Conservation (phyloP, 2,888 invertebrate genomes). For the Pseudococcus longispinus region DNA sequence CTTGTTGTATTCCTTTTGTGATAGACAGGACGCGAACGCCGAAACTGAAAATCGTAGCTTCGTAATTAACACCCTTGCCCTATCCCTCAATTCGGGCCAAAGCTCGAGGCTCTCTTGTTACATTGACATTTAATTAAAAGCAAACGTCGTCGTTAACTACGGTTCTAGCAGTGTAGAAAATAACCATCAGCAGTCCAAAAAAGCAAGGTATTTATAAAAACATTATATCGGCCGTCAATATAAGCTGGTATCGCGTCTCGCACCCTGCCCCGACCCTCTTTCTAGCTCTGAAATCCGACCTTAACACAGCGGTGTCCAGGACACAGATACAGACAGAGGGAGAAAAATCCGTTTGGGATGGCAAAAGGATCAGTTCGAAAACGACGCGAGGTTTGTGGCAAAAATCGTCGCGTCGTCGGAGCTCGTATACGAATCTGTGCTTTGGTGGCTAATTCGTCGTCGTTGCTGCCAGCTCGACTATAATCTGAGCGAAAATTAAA, state of each 20-base stretch:
- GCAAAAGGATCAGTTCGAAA: neutral
- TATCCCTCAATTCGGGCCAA: too few relatives aligned
- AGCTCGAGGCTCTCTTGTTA: neutral
- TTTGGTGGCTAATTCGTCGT: neutral
- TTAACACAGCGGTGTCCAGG: too few relatives aligned
- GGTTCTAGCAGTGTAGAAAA: neutral
- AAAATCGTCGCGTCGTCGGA: too few relatives aligned
- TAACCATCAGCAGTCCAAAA: neutral
- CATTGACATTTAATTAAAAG: slow-evolving; percentile 31
- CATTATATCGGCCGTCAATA: neutral
- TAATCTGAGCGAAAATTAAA: slow-evolving; percentile 22
- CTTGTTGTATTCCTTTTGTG: too few relatives aligned
- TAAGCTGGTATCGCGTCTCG: neutral
- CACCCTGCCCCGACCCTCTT: neutral
- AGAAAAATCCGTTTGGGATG: too few relatives aligned
- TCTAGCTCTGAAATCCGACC: neutral
- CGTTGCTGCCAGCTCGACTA: neutral
- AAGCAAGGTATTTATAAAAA: slow-evolving; percentile 15
- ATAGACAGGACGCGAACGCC: too few relatives aligned
- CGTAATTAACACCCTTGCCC: too few relatives aligned
- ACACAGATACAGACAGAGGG: too few relatives aligned
- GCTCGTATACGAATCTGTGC: neutral
- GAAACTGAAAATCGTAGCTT: too few relatives aligned
- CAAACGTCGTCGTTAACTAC: neutral
- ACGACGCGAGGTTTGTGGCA: neutral